phyloP scores from a whole-genome alignment of 30 jellyfish, hydroid and myxozoan genomes.

The Rhopilema esculentum region DNA sequence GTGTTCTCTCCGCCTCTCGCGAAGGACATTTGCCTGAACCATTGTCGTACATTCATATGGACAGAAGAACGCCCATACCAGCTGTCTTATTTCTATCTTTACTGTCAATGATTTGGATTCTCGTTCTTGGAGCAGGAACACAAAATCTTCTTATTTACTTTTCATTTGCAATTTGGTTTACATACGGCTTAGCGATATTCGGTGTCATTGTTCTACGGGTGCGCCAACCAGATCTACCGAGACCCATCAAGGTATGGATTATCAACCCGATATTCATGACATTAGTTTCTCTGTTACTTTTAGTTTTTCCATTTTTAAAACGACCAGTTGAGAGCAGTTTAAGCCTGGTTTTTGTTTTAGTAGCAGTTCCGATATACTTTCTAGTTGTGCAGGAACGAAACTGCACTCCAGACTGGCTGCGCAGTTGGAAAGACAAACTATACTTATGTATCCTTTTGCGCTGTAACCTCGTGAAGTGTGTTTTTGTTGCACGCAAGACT shows the following conservation, averaged over 20 bases:
- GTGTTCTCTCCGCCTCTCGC: constrained; percentile 70
- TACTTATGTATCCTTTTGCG: not conserved
- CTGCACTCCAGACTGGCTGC: not conserved
- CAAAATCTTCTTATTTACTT: not conserved
- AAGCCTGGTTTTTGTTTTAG: not conserved
- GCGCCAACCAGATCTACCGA: constrained; percentile 40
- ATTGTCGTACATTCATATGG: constrained; percentile 56
- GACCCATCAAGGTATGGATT: constrained; percentile 68
- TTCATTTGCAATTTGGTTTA: constrained; percentile 39
- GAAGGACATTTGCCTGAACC: constrained; percentile 79
- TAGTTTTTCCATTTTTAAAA: constrained; percentile 37
- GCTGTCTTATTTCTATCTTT: constrained; percentile 35
- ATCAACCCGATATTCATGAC: constrained; percentile 38
- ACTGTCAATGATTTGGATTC: constrained; percentile 43
- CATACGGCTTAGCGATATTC: constrained; percentile 4
- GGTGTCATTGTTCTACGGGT: constrained; percentile 20
- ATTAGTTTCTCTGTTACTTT: constrained; percentile 15
- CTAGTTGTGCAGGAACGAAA: constrained; percentile 1
- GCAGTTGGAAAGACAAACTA: not conserved
- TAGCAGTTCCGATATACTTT: constrained; percentile 30
- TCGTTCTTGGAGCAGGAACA: constrained; percentile 55
- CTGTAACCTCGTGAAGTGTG: constrained; percentile 28
- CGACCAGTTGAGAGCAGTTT: constrained; percentile 29
- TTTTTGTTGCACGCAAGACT: not conserved
- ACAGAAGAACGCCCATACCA: constrained; percentile 67